Percentiles rank a stretch among this genome's conserved stretches.
Evolutionary conservation across 2,113 vertebrate genomes (phyloP).

Genomic region (Tauraco erythrolophus): DNA sequence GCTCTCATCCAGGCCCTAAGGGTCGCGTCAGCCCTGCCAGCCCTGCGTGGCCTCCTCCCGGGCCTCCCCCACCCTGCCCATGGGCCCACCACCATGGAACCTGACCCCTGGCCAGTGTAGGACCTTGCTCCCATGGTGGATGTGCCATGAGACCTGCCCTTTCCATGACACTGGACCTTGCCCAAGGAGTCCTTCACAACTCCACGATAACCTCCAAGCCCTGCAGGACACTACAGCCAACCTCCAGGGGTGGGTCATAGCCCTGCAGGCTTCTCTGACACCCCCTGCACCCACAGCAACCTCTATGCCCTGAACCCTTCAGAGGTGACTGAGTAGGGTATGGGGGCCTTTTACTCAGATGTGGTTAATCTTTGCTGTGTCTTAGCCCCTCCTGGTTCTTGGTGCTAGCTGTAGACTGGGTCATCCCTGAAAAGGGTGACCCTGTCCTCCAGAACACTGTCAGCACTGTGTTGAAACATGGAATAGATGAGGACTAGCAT

Average conservation of each 20-base stretch:
- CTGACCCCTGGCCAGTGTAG: accelerated
- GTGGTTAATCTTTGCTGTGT: background rate
- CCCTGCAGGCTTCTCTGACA: background rate
- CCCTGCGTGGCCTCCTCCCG: background rate
- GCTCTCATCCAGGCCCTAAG: background rate
- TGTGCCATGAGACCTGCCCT: background rate
- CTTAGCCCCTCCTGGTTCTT: background rate
- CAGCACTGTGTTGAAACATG: background rate
- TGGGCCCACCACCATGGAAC: background rate
- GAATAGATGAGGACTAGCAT: background rate
- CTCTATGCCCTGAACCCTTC: background rate
- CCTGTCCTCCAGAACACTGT: background rate
- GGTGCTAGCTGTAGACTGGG: background rate
- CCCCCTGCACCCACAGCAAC: background rate
- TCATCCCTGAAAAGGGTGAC: background rate
- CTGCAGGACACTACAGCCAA: background rate
- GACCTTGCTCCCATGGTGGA: background rate
- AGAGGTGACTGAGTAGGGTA: background rate
- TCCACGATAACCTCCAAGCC: background rate
- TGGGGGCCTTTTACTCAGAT: background rate
- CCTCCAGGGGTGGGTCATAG: background rate
- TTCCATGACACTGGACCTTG: background rate
- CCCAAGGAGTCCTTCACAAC: background rate
- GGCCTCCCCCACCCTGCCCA: background rate
- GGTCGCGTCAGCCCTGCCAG: background rate